Conservation (phyloP, 2,113 vertebrate genomes). For the Eubucco bourcierii region DNA sequence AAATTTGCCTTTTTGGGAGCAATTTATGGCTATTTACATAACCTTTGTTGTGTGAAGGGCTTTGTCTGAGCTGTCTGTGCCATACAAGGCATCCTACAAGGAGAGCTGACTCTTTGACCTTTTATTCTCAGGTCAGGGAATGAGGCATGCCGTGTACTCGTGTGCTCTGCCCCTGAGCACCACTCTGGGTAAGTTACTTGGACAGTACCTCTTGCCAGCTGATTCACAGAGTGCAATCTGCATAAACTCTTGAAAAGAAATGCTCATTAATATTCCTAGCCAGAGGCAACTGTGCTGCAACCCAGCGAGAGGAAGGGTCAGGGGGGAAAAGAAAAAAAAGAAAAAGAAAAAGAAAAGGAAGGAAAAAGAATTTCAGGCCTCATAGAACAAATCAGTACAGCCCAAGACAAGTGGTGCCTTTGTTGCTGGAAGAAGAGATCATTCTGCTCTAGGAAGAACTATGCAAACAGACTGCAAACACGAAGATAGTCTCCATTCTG, state of each 20-base stretch:
- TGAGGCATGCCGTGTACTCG: conserved; percentile 12
- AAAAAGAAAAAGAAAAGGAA: not conserved
- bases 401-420: conserved; percentile 55
- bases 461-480: conserved; percentile 52
- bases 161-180: conserved; percentile 14
- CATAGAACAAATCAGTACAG: conserved; percentile 29
- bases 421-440: conserved; percentile 42
- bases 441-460: conserved; percentile 38
- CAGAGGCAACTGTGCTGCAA: conserved; percentile 56
- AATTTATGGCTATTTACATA: conserved; percentile 44
- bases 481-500: conserved; percentile 55
- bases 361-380: conserved; percentile 42
- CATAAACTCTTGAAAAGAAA: conserved; percentile 65
- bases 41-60: conserved; percentile 5
- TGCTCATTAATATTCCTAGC: conserved; percentile 69
- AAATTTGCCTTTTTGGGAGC: conserved; percentile 9
- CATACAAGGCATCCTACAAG: conserved; percentile 11
- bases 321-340: not conserved
- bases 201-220: conserved; percentile 48
- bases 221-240: conserved; percentile 58
- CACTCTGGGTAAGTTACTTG: conserved; percentile 50
- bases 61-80: conserved; percentile 10
- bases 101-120: conserved; percentile 43
- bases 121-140: conserved; percentile 45
- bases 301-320: conserved; percentile 49